These are phyloP conservation scores for Dusona sp. DNA, from an alignment of 2,888 invertebrate species.

Conservation along the genomic window DNA sequence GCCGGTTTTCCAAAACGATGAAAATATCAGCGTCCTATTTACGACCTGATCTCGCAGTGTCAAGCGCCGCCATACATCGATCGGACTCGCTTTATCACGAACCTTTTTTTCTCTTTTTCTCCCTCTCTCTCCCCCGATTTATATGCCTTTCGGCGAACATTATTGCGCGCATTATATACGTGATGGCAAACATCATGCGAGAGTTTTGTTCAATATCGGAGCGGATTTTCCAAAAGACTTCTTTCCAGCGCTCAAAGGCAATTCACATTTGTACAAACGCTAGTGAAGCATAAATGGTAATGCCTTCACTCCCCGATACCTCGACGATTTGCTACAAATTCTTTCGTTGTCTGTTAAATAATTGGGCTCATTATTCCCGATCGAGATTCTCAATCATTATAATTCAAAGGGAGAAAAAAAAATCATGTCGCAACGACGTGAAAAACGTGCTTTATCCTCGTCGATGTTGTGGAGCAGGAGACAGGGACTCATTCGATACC, in stretches of 20 bases:
- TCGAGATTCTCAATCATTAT: background rate
- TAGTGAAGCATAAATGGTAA: background rate
- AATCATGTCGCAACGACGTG: background rate
- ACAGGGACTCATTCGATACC: background rate
- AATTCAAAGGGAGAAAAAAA: background rate
- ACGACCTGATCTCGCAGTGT: background rate
- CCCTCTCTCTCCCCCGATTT: background rate
- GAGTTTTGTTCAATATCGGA: conserved; percentile 37
- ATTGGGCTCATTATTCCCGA: background rate
- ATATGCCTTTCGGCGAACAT: conserved; percentile 21
- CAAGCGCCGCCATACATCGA: background rate
- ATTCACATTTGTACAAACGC: background rate
- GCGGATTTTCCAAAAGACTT: conserved; percentile 7
- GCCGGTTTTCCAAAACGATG: background rate
- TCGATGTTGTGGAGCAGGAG: background rate
- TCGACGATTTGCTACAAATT: background rate
- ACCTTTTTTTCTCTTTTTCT: conserved; percentile 11
- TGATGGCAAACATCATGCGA: too few relatives aligned
- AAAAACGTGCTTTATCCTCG: background rate
- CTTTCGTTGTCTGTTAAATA: background rate
- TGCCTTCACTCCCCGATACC: background rate
- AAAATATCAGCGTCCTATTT: background rate
- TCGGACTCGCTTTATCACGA: background rate
- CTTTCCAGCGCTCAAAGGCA: background rate
- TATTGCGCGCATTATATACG: conserved; percentile 14